These are phyloP conservation scores for Heliopora coerulea DNA, from an alignment of 92 coral and sea anemone species.

Conservation along the genomic window DNA sequence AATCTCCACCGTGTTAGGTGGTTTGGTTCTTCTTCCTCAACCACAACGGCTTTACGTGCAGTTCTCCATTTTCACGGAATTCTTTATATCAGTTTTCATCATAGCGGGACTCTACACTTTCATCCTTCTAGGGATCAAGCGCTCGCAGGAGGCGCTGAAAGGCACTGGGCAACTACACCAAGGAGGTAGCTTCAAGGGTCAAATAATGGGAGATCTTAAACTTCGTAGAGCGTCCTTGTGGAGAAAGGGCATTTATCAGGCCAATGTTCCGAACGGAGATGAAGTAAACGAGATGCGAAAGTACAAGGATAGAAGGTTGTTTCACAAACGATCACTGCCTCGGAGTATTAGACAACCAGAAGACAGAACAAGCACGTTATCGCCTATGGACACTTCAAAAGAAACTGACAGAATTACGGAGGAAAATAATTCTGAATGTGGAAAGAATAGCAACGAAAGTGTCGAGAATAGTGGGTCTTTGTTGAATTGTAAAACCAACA, in stretches of 20 bases:
- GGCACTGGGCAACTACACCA: slow-evolving; percentile 23
- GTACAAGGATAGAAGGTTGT: no score
- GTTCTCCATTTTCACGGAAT: slow-evolving; percentile 33
- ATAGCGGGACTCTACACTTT: slow-evolving; percentile 24
- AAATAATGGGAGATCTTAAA: no score
- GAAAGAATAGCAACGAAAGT: background rate
- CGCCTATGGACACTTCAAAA: background rate
- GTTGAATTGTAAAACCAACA: background rate
- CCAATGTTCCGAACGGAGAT: background rate
- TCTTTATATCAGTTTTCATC: slow-evolving; percentile 30
- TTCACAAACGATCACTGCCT: background rate
- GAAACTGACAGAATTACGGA: background rate
- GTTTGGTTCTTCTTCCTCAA: slow-evolving; percentile 15
- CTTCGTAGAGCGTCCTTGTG: background rate
- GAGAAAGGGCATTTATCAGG: background rate
- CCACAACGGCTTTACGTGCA: slow-evolving; percentile 27
- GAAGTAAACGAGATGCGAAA: background rate
- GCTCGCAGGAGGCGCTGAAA: slow-evolving; percentile 3
- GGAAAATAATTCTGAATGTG: background rate
- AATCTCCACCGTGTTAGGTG: slow-evolving; percentile 22
- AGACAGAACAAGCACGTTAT: background rate
- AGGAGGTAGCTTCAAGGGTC: background rate
- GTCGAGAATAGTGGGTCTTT: background rate
- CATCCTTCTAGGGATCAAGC: slow-evolving; percentile 9
- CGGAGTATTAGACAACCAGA: background rate